phyloP scores from a whole-genome alignment of 2,113 vertebrate genomes.

The Brachyhypopomus occidentalis region DNA sequence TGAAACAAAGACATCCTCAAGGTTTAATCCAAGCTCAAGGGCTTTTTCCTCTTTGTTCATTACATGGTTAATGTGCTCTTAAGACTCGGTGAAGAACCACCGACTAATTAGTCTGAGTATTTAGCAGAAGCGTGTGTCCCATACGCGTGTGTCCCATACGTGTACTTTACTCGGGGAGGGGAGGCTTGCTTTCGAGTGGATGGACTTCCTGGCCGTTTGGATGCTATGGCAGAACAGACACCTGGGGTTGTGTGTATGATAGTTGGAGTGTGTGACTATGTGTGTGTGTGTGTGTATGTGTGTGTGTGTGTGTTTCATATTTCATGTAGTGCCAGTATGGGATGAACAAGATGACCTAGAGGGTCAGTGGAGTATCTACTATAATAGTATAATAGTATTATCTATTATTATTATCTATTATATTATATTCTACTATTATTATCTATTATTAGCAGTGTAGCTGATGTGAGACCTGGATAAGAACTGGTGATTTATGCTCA shows the following conservation, averaged over 20 bases:
- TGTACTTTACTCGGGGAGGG: neutral
- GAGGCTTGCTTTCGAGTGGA: neutral
- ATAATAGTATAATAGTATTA: too few species aligned
- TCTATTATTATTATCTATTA: too few species aligned
- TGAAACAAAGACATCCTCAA: slow-evolving; percentile 16
- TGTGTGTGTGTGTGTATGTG: neutral
- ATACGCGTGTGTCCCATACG: neutral
- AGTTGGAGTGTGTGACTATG: neutral
- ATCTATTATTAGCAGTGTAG: too few species aligned
- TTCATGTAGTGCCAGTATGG: too few species aligned
- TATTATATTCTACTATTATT: too few species aligned
- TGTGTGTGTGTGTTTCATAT: slow-evolving; percentile 4
- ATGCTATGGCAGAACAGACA: too few species aligned
- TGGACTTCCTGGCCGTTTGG: neutral
- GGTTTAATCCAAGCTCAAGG: slow-evolving; percentile 10
- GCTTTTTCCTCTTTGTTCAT: neutral
- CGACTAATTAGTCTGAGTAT: slow-evolving; percentile 12
- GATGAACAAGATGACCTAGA: neutral
- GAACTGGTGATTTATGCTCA: too few species aligned
- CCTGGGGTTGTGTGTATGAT: slow-evolving; percentile 4
- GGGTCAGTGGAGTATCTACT: too few species aligned
- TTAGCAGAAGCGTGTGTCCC: neutral
- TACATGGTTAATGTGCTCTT: slow-evolving; percentile 4
- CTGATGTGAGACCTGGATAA: too few species aligned
- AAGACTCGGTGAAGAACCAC: neutral